Conservation (phyloP, 1,140 invertebrate species). For the Druon quercuslanigerum region DNA sequence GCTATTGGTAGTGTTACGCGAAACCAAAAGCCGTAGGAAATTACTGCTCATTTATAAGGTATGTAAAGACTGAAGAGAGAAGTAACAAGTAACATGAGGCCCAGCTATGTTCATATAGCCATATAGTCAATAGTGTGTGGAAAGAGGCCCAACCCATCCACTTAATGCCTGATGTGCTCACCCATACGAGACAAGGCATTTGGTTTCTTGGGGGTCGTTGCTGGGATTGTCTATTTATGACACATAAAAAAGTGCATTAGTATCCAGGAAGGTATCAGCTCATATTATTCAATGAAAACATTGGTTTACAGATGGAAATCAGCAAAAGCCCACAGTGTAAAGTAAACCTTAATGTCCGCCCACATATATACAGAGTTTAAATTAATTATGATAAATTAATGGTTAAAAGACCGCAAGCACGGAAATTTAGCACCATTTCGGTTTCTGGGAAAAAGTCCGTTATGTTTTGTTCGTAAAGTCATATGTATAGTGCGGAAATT, state of each 20-base stretch:
- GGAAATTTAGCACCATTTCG: too few relatives aligned
- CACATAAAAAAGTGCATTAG: neutral
- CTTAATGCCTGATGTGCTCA: slow-evolving; percentile 39
- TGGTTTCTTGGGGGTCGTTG: slow-evolving; percentile 30
- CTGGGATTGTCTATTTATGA: slow-evolving; percentile 9
- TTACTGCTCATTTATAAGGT: neutral
- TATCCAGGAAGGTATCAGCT: neutral
- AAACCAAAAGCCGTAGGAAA: slow-evolving; percentile 7
- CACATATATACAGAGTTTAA: too few relatives aligned
- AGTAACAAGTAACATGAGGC: neutral
- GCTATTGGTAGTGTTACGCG: slow-evolving; percentile 21
- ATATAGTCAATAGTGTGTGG: neutral
- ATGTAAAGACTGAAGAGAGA: slow-evolving; percentile 20
- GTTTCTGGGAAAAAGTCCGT: too few relatives aligned
- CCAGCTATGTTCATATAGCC: slow-evolving; percentile 7
- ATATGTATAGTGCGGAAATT: too few relatives aligned
- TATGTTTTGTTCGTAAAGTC: too few relatives aligned
- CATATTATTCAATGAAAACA: too few relatives aligned
- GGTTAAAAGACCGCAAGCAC: too few relatives aligned
- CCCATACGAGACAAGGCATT: slow-evolving; percentile 35
- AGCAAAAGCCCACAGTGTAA: too few relatives aligned
- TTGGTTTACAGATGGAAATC: too few relatives aligned
- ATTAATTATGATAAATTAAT: too few relatives aligned
- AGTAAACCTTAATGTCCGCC: too few relatives aligned
- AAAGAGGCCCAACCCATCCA: slow-evolving; percentile 38